Conservation (phyloP, 2,797 vertebrate species). For the Glyptemys insculpta region DNA sequence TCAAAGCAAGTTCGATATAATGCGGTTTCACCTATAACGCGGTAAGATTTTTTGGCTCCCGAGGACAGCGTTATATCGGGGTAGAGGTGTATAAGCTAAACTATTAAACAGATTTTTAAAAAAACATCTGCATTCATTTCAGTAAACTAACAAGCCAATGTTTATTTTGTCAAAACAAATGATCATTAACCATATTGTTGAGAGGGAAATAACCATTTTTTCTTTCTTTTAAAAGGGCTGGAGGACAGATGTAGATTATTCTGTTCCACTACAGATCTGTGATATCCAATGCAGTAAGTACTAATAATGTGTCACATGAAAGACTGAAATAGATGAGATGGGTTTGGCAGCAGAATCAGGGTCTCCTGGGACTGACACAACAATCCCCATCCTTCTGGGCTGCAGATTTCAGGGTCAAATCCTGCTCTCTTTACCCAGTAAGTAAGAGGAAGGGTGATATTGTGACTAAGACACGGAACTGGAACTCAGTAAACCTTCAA, state of each 20-base stretch:
- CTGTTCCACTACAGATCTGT: constrained; percentile 78
- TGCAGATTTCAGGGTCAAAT: neutral
- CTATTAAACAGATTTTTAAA: neutral
- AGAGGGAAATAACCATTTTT: constrained; percentile 37
- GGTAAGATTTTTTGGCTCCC: too few relatives aligned
- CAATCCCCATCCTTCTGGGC: neutral
- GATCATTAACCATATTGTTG: neutral
- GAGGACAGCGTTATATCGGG: too few relatives aligned
- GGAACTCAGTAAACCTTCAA: neutral
- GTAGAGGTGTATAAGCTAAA: neutral
- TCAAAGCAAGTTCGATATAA: too few relatives aligned
- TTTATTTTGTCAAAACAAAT: constrained; percentile 24
- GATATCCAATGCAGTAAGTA: constrained; percentile 76
- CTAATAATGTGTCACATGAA: neutral
- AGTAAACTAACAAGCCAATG: constrained; percentile 23
- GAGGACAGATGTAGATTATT: constrained; percentile 80
- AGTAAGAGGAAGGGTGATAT: neutral
- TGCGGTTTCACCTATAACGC: too few relatives aligned
- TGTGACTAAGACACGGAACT: neutral
- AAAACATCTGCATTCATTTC: neutral
- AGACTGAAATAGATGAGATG: neutral
- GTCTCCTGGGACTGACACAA: neutral
- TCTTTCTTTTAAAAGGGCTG: constrained; percentile 74
- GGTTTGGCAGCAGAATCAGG: neutral
- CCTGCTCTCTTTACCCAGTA: neutral